Conservation (phyloP, 2,888 invertebrate genomes). For the Meiosimyza decipiens region DNA sequence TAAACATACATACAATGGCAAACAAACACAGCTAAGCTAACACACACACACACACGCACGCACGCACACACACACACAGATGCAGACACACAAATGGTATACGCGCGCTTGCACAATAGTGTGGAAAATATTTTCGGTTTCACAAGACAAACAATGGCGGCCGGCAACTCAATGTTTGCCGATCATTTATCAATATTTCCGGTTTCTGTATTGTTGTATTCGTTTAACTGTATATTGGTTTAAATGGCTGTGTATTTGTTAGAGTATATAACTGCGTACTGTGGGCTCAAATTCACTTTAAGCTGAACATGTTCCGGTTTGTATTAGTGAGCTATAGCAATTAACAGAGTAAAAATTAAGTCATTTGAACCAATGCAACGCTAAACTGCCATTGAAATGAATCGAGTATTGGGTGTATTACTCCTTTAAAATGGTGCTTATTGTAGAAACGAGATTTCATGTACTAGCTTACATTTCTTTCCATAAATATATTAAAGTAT, state of each 20-base stretch:
- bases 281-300: too few species aligned
- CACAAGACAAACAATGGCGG: slow-evolving; percentile 20
- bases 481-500: too few species aligned
- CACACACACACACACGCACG: background rate
- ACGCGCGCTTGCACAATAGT: background rate
- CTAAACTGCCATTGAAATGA: too few species aligned
- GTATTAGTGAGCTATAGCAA: too few species aligned
- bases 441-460: too few species aligned
- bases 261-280: background rate
- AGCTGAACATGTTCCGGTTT: too few species aligned
- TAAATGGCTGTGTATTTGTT: slow-evolving; percentile 3
- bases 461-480: too few species aligned
- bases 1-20: slow-evolving; percentile 23
- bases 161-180: slow-evolving; percentile 15
- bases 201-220: slow-evolving; percentile 44
- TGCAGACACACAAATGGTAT: background rate
- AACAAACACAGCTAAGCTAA: background rate
- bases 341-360: too few species aligned
- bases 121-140: slow-evolving; percentile 23
- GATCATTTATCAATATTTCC: slow-evolving; percentile 61
- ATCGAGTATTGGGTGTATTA: too few species aligned
- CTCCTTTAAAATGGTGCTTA: too few species aligned
- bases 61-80: slow-evolving; percentile 12
- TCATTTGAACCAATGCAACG: too few species aligned
- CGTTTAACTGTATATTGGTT: background rate